Evolutionary conservation across 2,797 vertebrate species (phyloP).

Genomic region (Xerus rutilus): DNA sequence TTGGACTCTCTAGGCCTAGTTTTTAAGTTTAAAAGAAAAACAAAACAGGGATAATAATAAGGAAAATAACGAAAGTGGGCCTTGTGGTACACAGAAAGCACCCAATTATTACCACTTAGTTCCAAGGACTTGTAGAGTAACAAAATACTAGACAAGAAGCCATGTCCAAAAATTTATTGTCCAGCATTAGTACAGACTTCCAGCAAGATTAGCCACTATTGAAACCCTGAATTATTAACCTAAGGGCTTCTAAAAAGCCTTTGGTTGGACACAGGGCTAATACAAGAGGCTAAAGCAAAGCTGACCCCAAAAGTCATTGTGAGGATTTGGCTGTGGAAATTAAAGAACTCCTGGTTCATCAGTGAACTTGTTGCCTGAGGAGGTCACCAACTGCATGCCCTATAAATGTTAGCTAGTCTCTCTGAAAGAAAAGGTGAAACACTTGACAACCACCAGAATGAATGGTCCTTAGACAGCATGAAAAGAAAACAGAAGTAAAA

Average conservation of each 20-base stretch:
- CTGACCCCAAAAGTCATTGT: not conserved
- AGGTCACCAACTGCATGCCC: not conserved
- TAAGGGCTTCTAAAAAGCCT: not conserved
- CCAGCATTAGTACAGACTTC: not conserved
- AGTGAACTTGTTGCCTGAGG: not conserved
- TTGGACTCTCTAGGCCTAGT: not conserved
- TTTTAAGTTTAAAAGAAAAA: not conserved
- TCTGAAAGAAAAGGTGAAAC: not conserved
- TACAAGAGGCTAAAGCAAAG: not conserved
- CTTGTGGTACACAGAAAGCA: not conserved
- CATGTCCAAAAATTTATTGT: not conserved
- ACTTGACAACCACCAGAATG: constrained; percentile 11
- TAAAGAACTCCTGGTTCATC: not conserved
- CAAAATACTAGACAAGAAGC: not conserved
- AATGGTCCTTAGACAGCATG: not conserved
- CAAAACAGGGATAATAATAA: not conserved
- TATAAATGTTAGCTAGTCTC: not conserved
- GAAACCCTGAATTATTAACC: not conserved
- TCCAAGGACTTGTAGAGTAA: not conserved
- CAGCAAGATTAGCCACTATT: not conserved
- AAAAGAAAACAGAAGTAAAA: not conserved
- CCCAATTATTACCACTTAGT: not conserved
- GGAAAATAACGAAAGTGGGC: not conserved
- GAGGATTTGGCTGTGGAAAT: not conserved
- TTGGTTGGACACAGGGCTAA: not conserved